Percentiles rank a stretch among this genome's conserved stretches.
These are phyloP conservation scores for Bolinopsis microptera DNA, from an alignment of 37 sponge, comb jelly and placozoan genomes.

Conservation along the genomic window DNA sequence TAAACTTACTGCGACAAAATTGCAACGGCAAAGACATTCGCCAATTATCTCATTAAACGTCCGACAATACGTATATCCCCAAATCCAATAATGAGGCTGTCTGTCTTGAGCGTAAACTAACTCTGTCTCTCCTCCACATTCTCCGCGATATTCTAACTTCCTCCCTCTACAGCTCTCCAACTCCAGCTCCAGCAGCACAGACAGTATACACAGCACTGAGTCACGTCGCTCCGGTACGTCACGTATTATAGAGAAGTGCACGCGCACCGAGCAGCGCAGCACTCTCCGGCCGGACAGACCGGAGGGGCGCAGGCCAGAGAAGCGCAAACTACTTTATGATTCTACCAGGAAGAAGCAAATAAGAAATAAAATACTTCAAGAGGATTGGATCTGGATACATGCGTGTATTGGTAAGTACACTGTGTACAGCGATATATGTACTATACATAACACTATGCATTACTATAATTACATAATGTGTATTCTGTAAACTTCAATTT, in stretches of 20 bases:
- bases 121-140: no score
- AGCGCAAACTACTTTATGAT: conserved; percentile 4
- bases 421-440: neutral
- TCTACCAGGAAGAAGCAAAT: conserved; percentile 52
- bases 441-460: no score
- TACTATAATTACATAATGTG: neutral
- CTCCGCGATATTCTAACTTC: no score
- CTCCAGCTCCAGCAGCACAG: conserved; percentile 50
- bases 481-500: neutral
- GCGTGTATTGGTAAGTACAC: conserved; percentile 55
- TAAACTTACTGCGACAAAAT: no score
- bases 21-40: no score
- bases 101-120: no score
- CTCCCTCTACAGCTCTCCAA: conserved; percentile 62
- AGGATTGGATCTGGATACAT: conserved; percentile 64
- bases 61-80: no score
- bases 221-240: conserved; percentile 50
- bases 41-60: no score
- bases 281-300: neutral
- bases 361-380: conserved; percentile 32
- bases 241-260: conserved; percentile 49
- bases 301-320: neutral
- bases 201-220: conserved; percentile 53
- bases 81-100: no score
- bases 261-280: neutral